Conservation (phyloP, 2,113 vertebrate genomes). For the Callorhinus ursinus region DNA sequence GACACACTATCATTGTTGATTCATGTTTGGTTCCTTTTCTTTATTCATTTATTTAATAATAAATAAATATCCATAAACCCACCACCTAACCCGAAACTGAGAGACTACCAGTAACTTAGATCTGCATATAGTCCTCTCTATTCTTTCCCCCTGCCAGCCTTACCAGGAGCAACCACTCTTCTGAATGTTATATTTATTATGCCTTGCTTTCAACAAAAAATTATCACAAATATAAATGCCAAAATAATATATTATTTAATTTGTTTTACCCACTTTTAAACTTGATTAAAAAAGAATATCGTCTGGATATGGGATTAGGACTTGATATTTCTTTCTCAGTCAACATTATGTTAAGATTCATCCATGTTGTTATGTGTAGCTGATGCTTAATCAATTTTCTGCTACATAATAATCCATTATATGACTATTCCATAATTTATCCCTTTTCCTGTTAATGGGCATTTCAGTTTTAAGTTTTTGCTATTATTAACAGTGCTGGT, state of each 20-base stretch:
- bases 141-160: neutral
- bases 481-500: neutral
- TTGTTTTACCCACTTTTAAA: neutral
- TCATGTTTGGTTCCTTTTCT: neutral
- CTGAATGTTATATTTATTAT: neutral
- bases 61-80: neutral
- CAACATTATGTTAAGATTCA: neutral
- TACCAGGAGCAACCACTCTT: neutral
- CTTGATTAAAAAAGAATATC: neutral
- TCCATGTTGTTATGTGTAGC: neutral
- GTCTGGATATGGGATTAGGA: neutral
- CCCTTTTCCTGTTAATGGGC: neutral
- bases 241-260: neutral
- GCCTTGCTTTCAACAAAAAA: neutral
- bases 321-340: neutral
- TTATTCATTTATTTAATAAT: neutral
- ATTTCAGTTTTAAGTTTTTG: neutral
- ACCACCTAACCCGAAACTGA: neutral
- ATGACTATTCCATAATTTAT: neutral
- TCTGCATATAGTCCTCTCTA: neutral
- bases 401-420: neutral
- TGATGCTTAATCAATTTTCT: neutral
- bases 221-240: neutral
- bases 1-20: neutral
- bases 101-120: neutral